Percentiles rank a stretch among this genome's conserved stretches.
phyloP scores from a whole-genome alignment of 2,888 invertebrate genomes.

The Trachelus stipa region DNA sequence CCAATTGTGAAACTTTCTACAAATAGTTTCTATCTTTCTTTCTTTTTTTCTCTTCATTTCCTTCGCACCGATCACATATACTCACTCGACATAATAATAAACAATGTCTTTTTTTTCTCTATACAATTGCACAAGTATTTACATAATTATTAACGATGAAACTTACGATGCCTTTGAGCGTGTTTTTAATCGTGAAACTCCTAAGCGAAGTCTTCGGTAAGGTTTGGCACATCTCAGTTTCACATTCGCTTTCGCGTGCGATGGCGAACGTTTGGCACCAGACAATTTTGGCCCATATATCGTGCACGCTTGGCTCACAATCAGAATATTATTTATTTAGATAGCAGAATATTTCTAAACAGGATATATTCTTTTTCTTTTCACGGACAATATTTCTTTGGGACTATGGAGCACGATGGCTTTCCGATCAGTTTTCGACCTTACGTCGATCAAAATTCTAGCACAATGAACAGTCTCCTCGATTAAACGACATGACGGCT shows the following conservation, averaged over 20 bases:
- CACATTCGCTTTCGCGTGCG: constrained; percentile 14
- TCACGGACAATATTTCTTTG: too few relatives aligned
- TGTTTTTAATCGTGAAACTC: constrained; percentile 36
- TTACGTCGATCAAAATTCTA: too few relatives aligned
- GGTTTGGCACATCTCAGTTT: constrained; percentile 25
- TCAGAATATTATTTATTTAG: too few relatives aligned
- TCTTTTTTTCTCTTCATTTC: background rate
- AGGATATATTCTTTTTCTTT: too few relatives aligned
- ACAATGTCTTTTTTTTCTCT: constrained; percentile 47
- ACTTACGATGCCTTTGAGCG: constrained; percentile 59
- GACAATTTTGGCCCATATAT: too few relatives aligned
- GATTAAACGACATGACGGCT: too few relatives aligned
- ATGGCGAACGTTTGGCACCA: constrained; percentile 8
- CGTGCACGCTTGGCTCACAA: too few relatives aligned
- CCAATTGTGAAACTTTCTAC: background rate
- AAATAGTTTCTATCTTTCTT: background rate
- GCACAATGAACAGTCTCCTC: too few relatives aligned
- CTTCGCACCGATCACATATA: background rate
- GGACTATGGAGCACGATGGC: too few relatives aligned
- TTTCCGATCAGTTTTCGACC: too few relatives aligned
- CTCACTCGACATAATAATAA: constrained; percentile 7
- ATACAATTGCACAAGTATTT: constrained; percentile 67
- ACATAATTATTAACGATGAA: constrained; percentile 61
- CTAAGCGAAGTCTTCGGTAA: constrained; percentile 17
- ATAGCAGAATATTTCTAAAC: too few relatives aligned